phyloP scores from a whole-genome alignment of 1,140 invertebrate species.

The Drosophila kepulauana region DNA sequence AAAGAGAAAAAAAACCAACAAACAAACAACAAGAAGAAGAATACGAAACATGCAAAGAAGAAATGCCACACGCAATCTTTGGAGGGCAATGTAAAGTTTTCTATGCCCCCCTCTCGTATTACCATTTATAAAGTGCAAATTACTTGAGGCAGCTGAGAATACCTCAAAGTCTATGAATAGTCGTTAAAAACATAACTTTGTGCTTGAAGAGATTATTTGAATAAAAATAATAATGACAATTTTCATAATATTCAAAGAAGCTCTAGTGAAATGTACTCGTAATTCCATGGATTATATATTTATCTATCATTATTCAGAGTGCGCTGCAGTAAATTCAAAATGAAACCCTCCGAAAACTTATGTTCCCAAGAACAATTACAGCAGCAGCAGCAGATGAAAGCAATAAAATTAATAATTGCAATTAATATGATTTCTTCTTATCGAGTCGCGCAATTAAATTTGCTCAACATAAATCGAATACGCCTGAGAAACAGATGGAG shows the following conservation, averaged over 20 bases:
- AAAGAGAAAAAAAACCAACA: conserved; percentile 60
- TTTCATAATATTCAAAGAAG: conserved; percentile 1
- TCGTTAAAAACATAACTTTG: conserved; percentile 25
- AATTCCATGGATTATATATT: conserved; percentile 16
- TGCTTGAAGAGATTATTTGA: conserved; percentile 34
- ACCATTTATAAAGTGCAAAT: conserved; percentile 74
- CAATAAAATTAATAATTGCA: conserved; percentile 69
- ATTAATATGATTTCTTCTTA: conserved; percentile 75
- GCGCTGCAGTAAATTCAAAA: background rate
- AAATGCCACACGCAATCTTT: conserved; percentile 75
- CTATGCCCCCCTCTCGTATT: conserved; percentile 41
- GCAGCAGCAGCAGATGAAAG: conserved; percentile 56
- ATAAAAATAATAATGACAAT: conserved; percentile 42
- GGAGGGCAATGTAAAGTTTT: conserved; percentile 77
- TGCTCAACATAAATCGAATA: conserved; percentile 64
- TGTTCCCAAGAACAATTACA: conserved; percentile 15
- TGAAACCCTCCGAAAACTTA: background rate
- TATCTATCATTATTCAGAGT: background rate
- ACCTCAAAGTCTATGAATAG: conserved; percentile 29
- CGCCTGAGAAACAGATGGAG: background rate
- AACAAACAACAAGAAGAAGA: conserved; percentile 48
- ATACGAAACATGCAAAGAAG: conserved; percentile 50
- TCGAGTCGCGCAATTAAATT: conserved; percentile 73
- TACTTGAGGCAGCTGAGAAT: conserved; percentile 65
- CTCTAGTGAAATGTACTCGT: conserved; percentile 9